Evolutionary conservation across 2,797 vertebrate species (phyloP), one percentile per base, ranked within the genome.

Genomic region (Peromyscus aztecus): DNA sequence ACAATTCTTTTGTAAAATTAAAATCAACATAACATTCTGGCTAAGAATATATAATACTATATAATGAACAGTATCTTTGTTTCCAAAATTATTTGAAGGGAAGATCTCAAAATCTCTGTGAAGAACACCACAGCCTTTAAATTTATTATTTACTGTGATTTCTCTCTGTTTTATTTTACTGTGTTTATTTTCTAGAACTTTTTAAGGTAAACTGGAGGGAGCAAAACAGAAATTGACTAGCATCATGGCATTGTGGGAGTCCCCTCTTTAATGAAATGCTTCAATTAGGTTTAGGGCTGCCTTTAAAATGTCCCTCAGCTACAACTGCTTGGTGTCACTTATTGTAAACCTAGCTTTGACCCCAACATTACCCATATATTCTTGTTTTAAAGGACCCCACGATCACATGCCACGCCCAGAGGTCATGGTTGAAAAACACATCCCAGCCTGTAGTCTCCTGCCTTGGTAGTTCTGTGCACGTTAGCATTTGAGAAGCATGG

Each of bases 1-100:
- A 93, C 55, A 40, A 63, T 84, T 93, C 55, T 88, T 83, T 65
- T 90, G 65, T 73, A 23, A 59, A 86, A 94, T 94, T 94, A 96
- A 95, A 95, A 96, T 96, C 89, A 96, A 91, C 77, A n/a, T 43
- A 91, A 88, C 14, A 77, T 88, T 93, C 19, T 89, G 63, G 10
- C 52, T 94, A 67, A 83, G 21, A 81, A 34, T 83, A 95, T 95
- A 81, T 85, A 89, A 77, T 55, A 69, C 67, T 55, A 17, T 34
- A 77, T 59, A 84, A 77, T 90, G 87, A 94, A 59, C 76, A 96
- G 34, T 93, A 10, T 94, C n/a, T 92, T 97, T 23, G 43, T 87
- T 76, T 81, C 31, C 37, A 89, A 96, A 90, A 93, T 63, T 55
- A 94, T 78, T 75, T 87, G 91, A 73, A 90, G 59, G 24, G 55